These are phyloP conservation scores for Proterorhinus semilunaris DNA, from an alignment of 2,113 vertebrate genomes.

Conservation along the genomic window DNA sequence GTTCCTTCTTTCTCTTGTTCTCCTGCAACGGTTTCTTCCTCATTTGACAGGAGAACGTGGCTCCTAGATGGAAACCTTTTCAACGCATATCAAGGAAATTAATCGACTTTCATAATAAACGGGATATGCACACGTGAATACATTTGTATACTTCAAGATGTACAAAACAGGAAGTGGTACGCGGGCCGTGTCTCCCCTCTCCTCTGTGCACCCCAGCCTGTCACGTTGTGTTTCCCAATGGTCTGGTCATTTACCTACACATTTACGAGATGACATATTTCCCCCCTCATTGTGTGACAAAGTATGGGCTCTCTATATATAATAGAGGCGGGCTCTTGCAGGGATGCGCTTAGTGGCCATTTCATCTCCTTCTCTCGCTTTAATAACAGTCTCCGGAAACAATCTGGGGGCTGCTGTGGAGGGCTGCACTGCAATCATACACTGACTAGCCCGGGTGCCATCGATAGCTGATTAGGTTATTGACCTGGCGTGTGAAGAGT, in stretches of 20 bases:
- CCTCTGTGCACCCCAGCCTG: slow-evolving; percentile 49
- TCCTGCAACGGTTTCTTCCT: slow-evolving; percentile 48
- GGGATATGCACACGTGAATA: slow-evolving; percentile 67
- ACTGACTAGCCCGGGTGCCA: slow-evolving; percentile 62
- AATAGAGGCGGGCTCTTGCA: slow-evolving; percentile 33
- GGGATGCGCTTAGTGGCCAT: slow-evolving; percentile 46
- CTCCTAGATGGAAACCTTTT: slow-evolving; percentile 72
- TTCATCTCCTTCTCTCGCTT: slow-evolving; percentile 56
- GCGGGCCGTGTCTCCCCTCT: slow-evolving; percentile 56
- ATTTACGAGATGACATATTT: neutral
- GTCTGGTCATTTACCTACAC: slow-evolving; percentile 51
- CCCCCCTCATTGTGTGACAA: slow-evolving; percentile 31
- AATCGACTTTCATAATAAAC: slow-evolving; percentile 72
- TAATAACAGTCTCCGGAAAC: slow-evolving; percentile 67
- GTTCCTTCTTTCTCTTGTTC: slow-evolving; percentile 53
- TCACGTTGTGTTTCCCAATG: slow-evolving; percentile 55
- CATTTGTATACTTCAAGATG: slow-evolving; percentile 73
- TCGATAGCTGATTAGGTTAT: slow-evolving; percentile 82
- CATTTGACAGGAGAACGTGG: slow-evolving; percentile 67
- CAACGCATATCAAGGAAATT: slow-evolving; percentile 71
- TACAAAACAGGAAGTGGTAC: slow-evolving; percentile 69
- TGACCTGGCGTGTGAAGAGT: slow-evolving; percentile 64
- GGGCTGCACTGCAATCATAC: slow-evolving; percentile 62
- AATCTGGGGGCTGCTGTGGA: slow-evolving; percentile 50
- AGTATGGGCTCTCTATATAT: slow-evolving; percentile 41